Evolutionary conservation across 2,113 vertebrate species (phyloP), one percentile per base, ranked within the genome.

Genomic region (Dunckerocampus dactyliophorus): DNA sequence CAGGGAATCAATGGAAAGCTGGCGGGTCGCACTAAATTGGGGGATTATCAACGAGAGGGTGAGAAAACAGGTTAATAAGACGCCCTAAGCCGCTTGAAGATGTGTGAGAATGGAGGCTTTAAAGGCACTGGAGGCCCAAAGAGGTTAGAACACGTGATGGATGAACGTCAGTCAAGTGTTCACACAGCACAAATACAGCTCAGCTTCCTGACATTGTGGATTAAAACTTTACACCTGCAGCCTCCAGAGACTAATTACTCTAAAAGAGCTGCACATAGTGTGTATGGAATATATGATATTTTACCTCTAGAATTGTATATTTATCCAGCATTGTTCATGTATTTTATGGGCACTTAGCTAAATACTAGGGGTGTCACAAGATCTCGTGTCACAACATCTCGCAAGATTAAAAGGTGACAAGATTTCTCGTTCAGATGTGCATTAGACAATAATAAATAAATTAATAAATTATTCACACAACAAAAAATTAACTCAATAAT

Each of bases 101-200:
- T 83, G 87, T 88, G 87, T 88, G 87, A 88, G 84, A 89, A 79
- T 63, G 17, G 65, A 81, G 78, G 75, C 73, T 83, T 86, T 82
- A 77, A 84, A 81, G 75, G 76, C 74, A 76, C 69, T 69, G 70
- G 46, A 19, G 76, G 75, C 74, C 71, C 58, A 76, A 69, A 68
- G 63, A 79, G 72, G 76, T 83, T 71, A 67, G 77, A 83, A 72
- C 82, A 82, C 52, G 75, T 83, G 76, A 85, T 59, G 68, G 76
- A 80, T 84, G 75, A 86, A 81, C 64, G 81, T 85, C 81, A 74
- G 63, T 20, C 17, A 67, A 59, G 60, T 52, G 55, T 67, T 64
- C 51, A 11, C 37, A 67, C 63, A 67, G 68, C 71, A 62, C 72
- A 69, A 19, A 62, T 47, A 14, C 39, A 78, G 69, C 72, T 78